phyloP scores from a whole-genome alignment of 37 sponge, comb jelly and placozoan genomes.

The Aphrocallistes beatrix region DNA sequence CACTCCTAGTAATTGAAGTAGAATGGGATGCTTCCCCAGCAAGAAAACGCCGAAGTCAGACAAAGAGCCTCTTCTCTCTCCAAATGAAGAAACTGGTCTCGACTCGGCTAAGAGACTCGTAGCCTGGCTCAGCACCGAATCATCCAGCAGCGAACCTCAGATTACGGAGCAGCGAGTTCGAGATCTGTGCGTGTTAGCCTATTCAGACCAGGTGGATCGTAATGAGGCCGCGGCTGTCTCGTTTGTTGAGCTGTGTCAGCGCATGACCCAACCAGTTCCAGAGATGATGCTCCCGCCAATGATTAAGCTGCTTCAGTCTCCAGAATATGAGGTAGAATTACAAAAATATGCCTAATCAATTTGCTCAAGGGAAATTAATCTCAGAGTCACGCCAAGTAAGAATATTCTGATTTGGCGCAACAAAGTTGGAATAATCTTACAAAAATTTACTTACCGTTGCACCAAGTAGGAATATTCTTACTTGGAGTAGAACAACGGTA shows the following conservation, averaged over 20 bases:
- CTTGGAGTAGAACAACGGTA: too few relatives aligned
- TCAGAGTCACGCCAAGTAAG: too few relatives aligned
- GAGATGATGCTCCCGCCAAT: conserved; percentile 50
- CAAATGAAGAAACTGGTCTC: not conserved
- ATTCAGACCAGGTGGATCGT: conserved; percentile 66
- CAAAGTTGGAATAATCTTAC: too few relatives aligned
- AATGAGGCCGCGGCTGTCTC: conserved; percentile 70
- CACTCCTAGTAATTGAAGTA: not conserved
- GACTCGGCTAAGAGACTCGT: not conserved
- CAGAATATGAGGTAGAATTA: conserved; percentile 56
- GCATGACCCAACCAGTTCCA: conserved; percentile 46
- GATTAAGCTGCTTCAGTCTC: conserved; percentile 45
- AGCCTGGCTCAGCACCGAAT: not conserved
- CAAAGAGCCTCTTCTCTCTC: not conserved
- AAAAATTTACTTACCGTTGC: too few relatives aligned
- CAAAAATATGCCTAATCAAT: too few relatives aligned
- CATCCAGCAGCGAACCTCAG: not conserved
- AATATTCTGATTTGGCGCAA: too few relatives aligned
- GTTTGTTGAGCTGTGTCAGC: conserved; percentile 72
- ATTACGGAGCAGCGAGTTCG: conserved; percentile 32
- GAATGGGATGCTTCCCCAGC: not conserved
- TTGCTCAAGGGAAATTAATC: too few relatives aligned
- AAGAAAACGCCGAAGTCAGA: not conserved
- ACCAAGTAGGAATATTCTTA: too few relatives aligned
- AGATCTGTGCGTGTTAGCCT: conserved; percentile 44